Conservation (phyloP, 1,140 invertebrate species). For the Bacillus rossius region DNA sequence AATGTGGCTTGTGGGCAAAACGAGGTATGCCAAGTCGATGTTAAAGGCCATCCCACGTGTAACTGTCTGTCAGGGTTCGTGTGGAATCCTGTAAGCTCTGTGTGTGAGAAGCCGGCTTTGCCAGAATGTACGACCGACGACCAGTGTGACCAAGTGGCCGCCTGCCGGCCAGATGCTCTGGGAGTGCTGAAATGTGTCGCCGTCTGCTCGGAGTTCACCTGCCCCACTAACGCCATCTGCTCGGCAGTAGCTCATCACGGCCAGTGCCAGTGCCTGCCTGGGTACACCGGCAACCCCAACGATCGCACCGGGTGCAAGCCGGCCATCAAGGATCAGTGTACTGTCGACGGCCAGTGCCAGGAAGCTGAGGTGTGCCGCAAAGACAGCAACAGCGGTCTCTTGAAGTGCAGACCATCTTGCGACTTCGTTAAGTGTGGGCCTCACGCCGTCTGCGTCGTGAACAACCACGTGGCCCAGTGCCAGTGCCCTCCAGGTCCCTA, state of each 20-base stretch:
- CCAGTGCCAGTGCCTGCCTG: slow-evolving; percentile 71
- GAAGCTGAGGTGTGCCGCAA: slow-evolving; percentile 70
- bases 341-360: slow-evolving; percentile 70
- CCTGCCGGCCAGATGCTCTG: slow-evolving; percentile 74
- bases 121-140: slow-evolving; percentile 68
- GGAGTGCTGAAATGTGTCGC: slow-evolving; percentile 76
- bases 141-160: slow-evolving; percentile 62
- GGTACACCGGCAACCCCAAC: slow-evolving; percentile 81
- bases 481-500: slow-evolving; percentile 76
- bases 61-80: slow-evolving; percentile 67
- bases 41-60: slow-evolving; percentile 61
- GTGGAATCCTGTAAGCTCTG: slow-evolving; percentile 74
- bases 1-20: slow-evolving; percentile 73
- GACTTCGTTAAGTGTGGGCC: slow-evolving; percentile 71
- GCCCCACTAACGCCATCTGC: slow-evolving; percentile 76
- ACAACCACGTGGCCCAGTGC: slow-evolving; percentile 83
- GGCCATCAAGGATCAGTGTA: slow-evolving; percentile 63
- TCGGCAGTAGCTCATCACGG: slow-evolving; percentile 65
- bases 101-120: slow-evolving; percentile 77
- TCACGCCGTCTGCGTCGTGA: slow-evolving; percentile 75
- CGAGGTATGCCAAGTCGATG: slow-evolving; percentile 67
- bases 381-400: slow-evolving; percentile 36
- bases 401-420: slow-evolving; percentile 67
- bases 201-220: slow-evolving; percentile 73
- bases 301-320: slow-evolving; percentile 77